Evolutionary conservation across 2,888 invertebrate genomes (phyloP), one percentile per base, ranked within the genome.

Genomic region (Drosophila testacea): DNA sequence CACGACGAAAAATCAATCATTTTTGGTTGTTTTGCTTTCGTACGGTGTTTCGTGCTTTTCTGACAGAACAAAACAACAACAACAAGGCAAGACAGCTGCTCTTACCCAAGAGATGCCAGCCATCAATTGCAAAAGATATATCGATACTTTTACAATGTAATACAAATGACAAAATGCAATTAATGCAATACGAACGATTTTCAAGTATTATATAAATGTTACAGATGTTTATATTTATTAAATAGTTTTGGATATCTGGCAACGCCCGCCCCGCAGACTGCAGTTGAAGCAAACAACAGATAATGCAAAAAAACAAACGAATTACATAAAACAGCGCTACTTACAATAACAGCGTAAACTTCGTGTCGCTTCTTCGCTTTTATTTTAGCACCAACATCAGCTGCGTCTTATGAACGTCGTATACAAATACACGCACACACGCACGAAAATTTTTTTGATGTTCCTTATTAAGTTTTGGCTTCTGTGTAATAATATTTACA

Each of bases 1-100:
- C 70, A 75, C 79, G 84, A 81, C 69, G 86, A 90, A 90, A 90
- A 90, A 90, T 90, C 90, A 90, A 90, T 90, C 90, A 84, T 91
- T 83, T 83, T 88, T 67, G 62, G 63, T 69, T 85, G 80, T 84
- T 87, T 87, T 87, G 76, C 84, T 83, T 82, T 83, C 71, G 60
- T 81, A 75, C 77, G 67, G 69, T 79, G 56, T 78, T 82, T 83
- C 84, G 82, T 81, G 82, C 73, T 73, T 73, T 81, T 63, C 64
- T 62, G 54, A 51, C 68, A 68, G 28, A 44, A 61, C 52, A 68
- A 60, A 72, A 65, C 73, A 71, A 44, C 54, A 66, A 64, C 63
- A 65, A 57, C 65, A 54, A 57, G 28, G 46, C 83, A 56, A 63
- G 63, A 62, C 78, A 81, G 68, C 69, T 79, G 82, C 71, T 80